Evolutionary conservation across 2,113 vertebrate genomes (phyloP).

Genomic region (Colinus virginianus): DNA sequence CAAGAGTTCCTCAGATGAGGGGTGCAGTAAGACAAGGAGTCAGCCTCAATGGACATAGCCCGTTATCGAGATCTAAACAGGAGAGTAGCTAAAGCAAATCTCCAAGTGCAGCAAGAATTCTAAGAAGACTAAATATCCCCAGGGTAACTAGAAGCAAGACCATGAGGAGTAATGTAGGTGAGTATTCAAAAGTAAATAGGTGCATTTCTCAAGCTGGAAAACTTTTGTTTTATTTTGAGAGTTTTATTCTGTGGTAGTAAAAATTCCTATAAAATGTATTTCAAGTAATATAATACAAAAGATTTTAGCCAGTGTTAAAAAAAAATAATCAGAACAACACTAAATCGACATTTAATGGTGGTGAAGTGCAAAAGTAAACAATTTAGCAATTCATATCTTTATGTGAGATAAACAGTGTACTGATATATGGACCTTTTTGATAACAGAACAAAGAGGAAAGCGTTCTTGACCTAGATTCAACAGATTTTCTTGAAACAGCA

Average conservation of each 20-base stretch:
- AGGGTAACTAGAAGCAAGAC: constrained; percentile 34
- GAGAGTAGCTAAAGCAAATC: constrained; percentile 36
- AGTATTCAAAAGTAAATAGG: background rate
- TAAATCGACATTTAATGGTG: background rate
- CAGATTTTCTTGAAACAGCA: background rate
- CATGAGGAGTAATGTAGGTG: constrained; percentile 62
- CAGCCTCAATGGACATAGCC: constrained; percentile 34
- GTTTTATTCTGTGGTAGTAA: background rate
- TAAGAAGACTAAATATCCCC: background rate
- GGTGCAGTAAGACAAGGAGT: constrained; percentile 6
- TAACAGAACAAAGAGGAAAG: background rate
- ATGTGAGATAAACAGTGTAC: background rate
- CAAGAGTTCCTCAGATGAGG: constrained; percentile 27
- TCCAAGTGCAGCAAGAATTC: background rate
- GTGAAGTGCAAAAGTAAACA: background rate
- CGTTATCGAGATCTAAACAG: background rate
- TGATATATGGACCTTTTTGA: background rate
- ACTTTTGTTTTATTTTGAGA: background rate
- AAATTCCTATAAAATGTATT: background rate
- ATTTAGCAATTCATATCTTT: constrained; percentile 2
- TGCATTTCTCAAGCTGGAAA: background rate
- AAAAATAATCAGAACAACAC: background rate
- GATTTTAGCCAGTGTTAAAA: background rate
- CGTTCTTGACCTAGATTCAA: background rate
- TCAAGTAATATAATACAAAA: background rate